Evolutionary conservation across 2,113 vertebrate genomes (phyloP), one percentile per base, ranked within the genome.

Genomic region (Hassar affinis): DNA sequence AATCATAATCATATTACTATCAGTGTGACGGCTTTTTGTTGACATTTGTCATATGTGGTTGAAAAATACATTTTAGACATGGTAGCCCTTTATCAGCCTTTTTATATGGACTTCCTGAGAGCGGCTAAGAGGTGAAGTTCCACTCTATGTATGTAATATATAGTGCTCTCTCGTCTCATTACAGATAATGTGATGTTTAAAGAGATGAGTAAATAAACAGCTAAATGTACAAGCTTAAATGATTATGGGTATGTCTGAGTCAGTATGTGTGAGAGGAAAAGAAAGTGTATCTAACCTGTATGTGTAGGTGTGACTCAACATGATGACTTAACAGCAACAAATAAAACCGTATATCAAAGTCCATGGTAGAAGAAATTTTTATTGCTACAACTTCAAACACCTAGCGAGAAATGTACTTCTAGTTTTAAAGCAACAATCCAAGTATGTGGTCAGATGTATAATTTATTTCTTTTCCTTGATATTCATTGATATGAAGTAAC

Each of bases 281-380:
- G 20, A 42, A 69, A 72, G 42, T 72, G 69, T 47, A 47, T 72
- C 69, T 49, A 1, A 49, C 11, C 25, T 72, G 42, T 35, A 72
- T 27, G n/a, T 9, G 12, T 49, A 15, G 25, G 42, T 7, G 45
- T 35, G 25, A 30, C 25, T 47, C 42, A 69, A 25, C 9, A 42
- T 20, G 35, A 1, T 42, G 66, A 45, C 38, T 71, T 71, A 5
- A 71, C 9, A 42, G 12, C 45, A 49, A 12, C 1, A 74, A 74
- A 49, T 74, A 74, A 49, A 74, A 74, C 22, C 25, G 6, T 71
- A 6, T 49, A 27, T 27, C 27, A 75, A 75, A 75, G 72, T 75
- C 17, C 25, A 20, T 30, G 15, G 30, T 30, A 51, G 14, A 74
- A 18, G 7, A 51, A 71, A 71, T 47, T 25, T 18, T 51, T 51